phyloP scores from a whole-genome alignment of 2,797 vertebrate species.

The Mastacembelus armatus region DNA sequence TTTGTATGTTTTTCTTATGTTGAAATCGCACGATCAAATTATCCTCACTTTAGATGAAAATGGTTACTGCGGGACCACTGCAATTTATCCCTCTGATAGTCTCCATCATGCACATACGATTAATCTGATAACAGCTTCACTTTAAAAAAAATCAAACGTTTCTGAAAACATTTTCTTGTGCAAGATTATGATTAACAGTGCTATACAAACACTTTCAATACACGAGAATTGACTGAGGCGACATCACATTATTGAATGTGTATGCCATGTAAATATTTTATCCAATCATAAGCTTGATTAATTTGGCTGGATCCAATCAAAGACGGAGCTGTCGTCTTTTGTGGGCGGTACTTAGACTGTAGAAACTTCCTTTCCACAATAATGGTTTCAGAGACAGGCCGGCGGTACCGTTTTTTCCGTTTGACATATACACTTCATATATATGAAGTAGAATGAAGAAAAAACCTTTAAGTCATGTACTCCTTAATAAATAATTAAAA shows the following conservation, averaged over 20 bases:
- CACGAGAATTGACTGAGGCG: no score
- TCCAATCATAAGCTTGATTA: slow-evolving; percentile 31
- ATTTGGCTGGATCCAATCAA: slow-evolving; percentile 28
- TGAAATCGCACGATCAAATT: not conserved
- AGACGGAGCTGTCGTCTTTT: not conserved
- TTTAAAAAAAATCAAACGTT: no score
- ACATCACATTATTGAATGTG: no score
- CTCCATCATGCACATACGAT: not conserved
- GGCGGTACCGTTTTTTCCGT: slow-evolving; percentile 2
- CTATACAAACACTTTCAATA: no score
- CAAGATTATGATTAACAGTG: no score
- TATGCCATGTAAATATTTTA: not conserved
- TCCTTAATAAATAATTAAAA: accelerated
- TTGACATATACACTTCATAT: not conserved
- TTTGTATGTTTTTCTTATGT: not conserved
- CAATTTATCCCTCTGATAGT: not conserved
- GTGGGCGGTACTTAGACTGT: slow-evolving; percentile 17
- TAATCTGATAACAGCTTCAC: not conserved
- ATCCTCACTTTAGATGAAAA: not conserved
- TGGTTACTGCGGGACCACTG: no score
- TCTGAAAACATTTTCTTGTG: no score
- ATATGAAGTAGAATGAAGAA: not conserved
- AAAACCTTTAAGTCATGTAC: accelerated
- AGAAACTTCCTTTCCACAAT: no score
- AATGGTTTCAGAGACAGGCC: no score